A percentile compares a stretch with the other conserved stretches of the same genome.
These are phyloP conservation scores for Orycteropus afer DNA, from an alignment of 2,113 vertebrate genomes.

Conservation along the genomic window DNA sequence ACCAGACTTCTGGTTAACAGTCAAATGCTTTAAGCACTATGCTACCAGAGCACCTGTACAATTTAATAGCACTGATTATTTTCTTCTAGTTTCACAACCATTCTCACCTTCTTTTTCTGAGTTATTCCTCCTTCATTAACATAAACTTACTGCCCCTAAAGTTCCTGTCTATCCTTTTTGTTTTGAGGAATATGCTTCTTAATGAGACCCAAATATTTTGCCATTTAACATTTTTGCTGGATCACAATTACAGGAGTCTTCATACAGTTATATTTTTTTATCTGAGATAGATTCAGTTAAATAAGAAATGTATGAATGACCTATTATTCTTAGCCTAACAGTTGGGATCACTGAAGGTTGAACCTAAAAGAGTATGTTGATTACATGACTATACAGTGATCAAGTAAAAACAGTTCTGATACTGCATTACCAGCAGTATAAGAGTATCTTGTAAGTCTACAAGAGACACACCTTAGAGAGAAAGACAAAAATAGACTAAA, in stretches of 20 bases:
- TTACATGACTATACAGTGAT: neutral
- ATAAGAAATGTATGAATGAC: slow-evolving; percentile 10
- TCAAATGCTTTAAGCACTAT: too few relatives aligned
- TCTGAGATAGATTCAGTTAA: neutral
- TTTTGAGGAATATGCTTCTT: slow-evolving; percentile 14
- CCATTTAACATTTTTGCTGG: neutral
- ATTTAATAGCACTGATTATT: neutral
- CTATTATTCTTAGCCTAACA: neutral
- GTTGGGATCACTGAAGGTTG: neutral
- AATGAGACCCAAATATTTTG: neutral
- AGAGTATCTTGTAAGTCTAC: neutral
- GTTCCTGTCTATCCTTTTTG: neutral
- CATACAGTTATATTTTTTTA: neutral
- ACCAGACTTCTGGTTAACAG: too few relatives aligned
- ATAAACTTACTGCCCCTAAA: neutral
- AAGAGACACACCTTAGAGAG: too few relatives aligned
- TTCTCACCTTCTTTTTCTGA: neutral
- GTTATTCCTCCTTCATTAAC: neutral
- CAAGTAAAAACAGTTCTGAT: neutral
- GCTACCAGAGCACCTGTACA: neutral
- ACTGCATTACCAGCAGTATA: neutral
- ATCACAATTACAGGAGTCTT: neutral
- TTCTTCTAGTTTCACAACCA: neutral
- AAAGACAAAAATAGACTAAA: too few relatives aligned
- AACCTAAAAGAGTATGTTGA: neutral